A percentile compares a stretch with the other conserved stretches of the same genome.
phyloP scores from a whole-genome alignment of 2,797 vertebrate genomes.

The Pangasius krempfi region DNA sequence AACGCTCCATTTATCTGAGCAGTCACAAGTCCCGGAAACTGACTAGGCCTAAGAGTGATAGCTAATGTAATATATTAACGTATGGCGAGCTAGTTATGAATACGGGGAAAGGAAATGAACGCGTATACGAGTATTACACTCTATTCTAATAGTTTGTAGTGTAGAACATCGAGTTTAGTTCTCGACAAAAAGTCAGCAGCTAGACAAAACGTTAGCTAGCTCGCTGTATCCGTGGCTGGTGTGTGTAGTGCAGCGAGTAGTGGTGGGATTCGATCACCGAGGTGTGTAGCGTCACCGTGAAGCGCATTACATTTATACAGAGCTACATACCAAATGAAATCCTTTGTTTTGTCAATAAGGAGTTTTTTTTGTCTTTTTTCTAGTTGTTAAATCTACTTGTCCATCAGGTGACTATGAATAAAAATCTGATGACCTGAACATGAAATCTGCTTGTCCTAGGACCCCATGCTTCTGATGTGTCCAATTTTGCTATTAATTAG shows the following conservation, averaged over 20 bases:
- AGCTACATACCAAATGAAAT: neutral
- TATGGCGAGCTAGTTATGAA: too few relatives aligned
- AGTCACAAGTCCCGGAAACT: neutral
- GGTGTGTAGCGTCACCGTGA: neutral
- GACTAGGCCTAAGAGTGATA: neutral
- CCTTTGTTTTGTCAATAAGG: neutral
- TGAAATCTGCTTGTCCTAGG: neutral
- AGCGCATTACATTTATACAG: neutral
- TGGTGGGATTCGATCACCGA: neutral
- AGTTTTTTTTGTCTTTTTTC: neutral
- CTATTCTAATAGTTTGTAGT: too few relatives aligned
- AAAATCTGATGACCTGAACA: neutral
- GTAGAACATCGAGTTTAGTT: too few relatives aligned
- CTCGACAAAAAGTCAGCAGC: neutral
- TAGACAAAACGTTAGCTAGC: neutral
- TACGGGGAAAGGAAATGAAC: too few relatives aligned
- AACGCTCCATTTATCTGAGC: too few relatives aligned
- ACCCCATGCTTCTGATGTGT: neutral
- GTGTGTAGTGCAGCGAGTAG: neutral
- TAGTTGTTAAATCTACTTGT: neutral
- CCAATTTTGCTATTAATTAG: neutral
- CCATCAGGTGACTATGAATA: neutral
- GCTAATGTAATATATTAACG: neutral
- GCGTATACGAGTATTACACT: too few relatives aligned
- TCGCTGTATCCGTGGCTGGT: neutral